Percentiles rank a stretch among this genome's conserved stretches.
Conservation (phyloP, 2,888 invertebrate genomes). For the Trissoscelio sp. region DNA sequence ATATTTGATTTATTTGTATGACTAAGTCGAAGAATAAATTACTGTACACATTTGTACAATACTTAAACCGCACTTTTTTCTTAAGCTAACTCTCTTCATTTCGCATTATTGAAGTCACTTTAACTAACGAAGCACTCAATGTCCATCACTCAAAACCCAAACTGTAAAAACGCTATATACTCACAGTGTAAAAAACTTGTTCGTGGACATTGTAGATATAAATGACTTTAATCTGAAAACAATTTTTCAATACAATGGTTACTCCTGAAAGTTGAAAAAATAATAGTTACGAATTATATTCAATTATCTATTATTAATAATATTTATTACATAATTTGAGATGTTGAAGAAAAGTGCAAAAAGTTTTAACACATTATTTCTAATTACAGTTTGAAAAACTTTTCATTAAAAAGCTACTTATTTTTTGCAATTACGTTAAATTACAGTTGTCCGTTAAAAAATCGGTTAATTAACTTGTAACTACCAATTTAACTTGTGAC, state of each 20-base stretch:
- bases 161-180: constrained; percentile 5
- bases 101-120: background rate
- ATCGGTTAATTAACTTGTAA: constrained; percentile 42
- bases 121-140: constrained; percentile 3
- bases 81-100: background rate
- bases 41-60: background rate
- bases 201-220: background rate
- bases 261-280: too few species aligned
- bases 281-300: too few species aligned
- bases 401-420: constrained; percentile 10
- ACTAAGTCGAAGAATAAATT: constrained; percentile 15
- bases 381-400: constrained; percentile 17
- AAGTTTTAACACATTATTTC: constrained; percentile 18
- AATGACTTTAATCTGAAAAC: background rate
- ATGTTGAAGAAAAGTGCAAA: background rate
- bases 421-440: constrained; percentile 31
- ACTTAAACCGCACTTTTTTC: constrained; percentile 19
- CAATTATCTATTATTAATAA: too few species aligned
- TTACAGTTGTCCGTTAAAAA: constrained; percentile 1
- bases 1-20: constrained; percentile 42
- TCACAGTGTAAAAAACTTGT: background rate
- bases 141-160: constrained; percentile 12
- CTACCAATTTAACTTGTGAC: background rate
- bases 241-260: too few species aligned
- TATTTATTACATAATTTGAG: background rate